phyloP scores from a whole-genome alignment of 2,797 vertebrate species.

The Sebastes matsubarae region DNA sequence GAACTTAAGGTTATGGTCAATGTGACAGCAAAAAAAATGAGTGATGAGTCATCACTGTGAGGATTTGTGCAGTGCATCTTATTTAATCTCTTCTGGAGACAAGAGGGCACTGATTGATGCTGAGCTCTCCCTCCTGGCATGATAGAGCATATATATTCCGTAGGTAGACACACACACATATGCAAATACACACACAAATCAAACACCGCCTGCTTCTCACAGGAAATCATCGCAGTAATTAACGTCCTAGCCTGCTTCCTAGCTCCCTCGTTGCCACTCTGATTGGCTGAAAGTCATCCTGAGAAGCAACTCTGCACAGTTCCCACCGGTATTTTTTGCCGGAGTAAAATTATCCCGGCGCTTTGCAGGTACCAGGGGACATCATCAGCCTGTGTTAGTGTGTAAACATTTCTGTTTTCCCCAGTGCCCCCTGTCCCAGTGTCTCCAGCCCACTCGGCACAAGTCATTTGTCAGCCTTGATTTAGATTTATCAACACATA shows the following conservation, averaged over 20 bases:
- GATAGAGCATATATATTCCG: slow-evolving; percentile 43
- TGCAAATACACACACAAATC: slow-evolving; percentile 51
- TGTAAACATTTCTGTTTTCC: slow-evolving; percentile 75
- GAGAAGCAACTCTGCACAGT: slow-evolving; percentile 38
- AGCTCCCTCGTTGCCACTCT: slow-evolving; percentile 51
- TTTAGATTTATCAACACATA: slow-evolving; percentile 71
- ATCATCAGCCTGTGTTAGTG: slow-evolving; percentile 72
- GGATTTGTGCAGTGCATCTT: slow-evolving; percentile 51
- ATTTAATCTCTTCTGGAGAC: slow-evolving; percentile 58
- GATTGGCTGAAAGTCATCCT: slow-evolving; percentile 74
- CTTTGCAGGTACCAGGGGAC: slow-evolving; percentile 62
- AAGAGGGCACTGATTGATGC: slow-evolving; percentile 58
- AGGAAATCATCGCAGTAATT: slow-evolving; percentile 80
- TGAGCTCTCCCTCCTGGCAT: slow-evolving; percentile 20
- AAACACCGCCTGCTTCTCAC: slow-evolving; percentile 62
- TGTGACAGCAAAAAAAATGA: slow-evolving; percentile 35
- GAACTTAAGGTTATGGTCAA: slow-evolving; percentile 18
- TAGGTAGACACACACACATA: slow-evolving; percentile 24
- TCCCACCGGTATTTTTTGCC: slow-evolving; percentile 67
- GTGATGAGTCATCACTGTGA: slow-evolving; percentile 26
- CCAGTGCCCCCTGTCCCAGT: slow-evolving; percentile 47
- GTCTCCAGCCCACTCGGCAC: slow-evolving; percentile 63
- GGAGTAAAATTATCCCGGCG: slow-evolving; percentile 67
- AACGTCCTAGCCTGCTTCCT: slow-evolving; percentile 62
- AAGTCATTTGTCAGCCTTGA: slow-evolving; percentile 76